Percentiles rank a stretch among this genome's conserved stretches.
Conservation (phyloP, 2,888 invertebrate species). For the Ectobius pallidus region DNA sequence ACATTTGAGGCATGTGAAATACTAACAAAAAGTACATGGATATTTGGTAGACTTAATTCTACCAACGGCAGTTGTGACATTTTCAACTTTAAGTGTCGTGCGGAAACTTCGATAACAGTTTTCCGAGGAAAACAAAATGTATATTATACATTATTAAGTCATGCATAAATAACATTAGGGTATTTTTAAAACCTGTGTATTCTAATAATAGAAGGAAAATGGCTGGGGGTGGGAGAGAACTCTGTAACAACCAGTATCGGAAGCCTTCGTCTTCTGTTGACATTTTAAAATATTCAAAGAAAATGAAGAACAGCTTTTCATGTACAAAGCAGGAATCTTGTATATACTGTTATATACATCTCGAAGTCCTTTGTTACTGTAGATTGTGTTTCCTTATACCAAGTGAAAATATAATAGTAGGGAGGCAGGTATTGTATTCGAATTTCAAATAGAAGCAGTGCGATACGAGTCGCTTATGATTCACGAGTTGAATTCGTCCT, state of each 20-base stretch:
- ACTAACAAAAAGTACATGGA: too few species aligned
- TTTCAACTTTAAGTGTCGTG: too few species aligned
- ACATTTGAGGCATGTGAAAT: too few species aligned
- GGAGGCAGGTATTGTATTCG: not conserved
- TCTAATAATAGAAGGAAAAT: not conserved
- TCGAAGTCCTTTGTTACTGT: not conserved
- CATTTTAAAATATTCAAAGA: slow-evolving; percentile 8
- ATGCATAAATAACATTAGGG: not conserved
- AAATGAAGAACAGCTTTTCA: not conserved
- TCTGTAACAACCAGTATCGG: not conserved
- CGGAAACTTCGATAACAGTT: too few species aligned
- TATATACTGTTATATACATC: not conserved
- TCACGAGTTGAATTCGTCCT: not conserved
- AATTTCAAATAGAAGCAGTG: not conserved
- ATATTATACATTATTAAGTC: not conserved
- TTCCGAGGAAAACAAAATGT: not conserved
- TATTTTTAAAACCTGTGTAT: not conserved
- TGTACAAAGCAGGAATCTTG: not conserved
- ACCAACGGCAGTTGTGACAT: too few species aligned
- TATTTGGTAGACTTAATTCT: too few species aligned
- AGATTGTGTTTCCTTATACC: not conserved
- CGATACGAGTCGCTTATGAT: not conserved
- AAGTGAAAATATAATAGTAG: not conserved
- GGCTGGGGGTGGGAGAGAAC: too few species aligned
- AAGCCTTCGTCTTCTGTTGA: not conserved